Evolutionary conservation across 2,113 vertebrate species (phyloP).

Genomic region (Alligator sinensis): DNA sequence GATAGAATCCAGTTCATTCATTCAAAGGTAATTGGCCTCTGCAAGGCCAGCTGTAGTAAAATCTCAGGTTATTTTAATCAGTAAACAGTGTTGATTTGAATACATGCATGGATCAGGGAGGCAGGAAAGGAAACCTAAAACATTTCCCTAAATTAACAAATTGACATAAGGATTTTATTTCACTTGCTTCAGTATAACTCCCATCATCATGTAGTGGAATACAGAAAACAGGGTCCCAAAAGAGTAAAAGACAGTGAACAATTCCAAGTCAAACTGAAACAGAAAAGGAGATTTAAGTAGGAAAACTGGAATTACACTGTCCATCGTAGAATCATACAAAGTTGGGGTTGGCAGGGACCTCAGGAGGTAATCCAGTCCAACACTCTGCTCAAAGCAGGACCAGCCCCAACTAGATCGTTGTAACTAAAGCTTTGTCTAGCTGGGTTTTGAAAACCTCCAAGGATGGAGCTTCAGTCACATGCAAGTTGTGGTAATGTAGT

Average conservation of each 20-base stretch:
- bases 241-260: background rate
- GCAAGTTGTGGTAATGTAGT: too few relatives aligned
- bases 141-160: background rate
- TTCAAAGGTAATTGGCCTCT: background rate
- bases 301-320: background rate
- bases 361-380: background rate
- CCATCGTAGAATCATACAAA: background rate
- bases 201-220: background rate
- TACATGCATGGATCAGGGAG: background rate
- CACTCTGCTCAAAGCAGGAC: background rate
- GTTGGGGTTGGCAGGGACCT: background rate
- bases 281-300: background rate
- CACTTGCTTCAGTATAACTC: background rate
- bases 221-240: background rate
- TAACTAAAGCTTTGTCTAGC: too few relatives aligned
- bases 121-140: background rate
- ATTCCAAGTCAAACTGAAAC: background rate
- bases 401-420: too few relatives aligned
- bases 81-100: fast-evolving
- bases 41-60: background rate
- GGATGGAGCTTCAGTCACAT: too few relatives aligned
- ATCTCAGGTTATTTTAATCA: background rate
- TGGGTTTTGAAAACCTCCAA: too few relatives aligned
- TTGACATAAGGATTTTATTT: background rate
- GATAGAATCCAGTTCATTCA: background rate